Evolutionary conservation across 92 coral and sea anemone species (phyloP).

Genomic region (Phenganax stokvisi): DNA sequence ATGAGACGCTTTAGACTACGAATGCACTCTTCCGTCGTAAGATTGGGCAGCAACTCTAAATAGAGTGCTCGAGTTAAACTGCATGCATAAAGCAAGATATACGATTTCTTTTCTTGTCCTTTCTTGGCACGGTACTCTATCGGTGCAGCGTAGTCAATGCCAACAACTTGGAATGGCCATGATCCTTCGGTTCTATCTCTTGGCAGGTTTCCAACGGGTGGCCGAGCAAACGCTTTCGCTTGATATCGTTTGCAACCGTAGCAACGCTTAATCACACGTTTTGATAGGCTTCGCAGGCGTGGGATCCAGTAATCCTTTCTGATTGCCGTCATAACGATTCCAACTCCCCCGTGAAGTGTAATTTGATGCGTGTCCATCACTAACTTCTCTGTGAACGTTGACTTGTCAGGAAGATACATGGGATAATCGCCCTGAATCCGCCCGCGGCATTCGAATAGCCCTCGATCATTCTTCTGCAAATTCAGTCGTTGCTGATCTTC

Average conservation of each 20-base stretch:
- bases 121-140: neutral
- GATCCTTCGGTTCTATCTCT: neutral
- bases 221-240: neutral
- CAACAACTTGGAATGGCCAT: neutral
- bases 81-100: neutral
- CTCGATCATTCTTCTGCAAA: neutral
- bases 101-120: neutral
- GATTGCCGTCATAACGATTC: neutral
- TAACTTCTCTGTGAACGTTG: neutral
- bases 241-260: constrained; percentile 26
- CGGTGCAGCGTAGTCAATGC: neutral
- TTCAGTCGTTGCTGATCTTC: neutral
- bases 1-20: neutral
- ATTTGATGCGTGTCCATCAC: constrained; percentile 8
- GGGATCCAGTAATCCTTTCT: constrained; percentile 7
- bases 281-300: neutral
- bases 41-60: neutral
- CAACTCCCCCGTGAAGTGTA: constrained; percentile 20
- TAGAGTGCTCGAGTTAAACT: neutral
- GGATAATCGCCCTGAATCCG: constrained; percentile 17
- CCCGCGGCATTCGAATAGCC: neutral
- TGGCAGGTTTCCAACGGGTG: neutral
- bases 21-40: neutral
- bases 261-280: neutral
- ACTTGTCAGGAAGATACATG: constrained; percentile 1